Conservation (phyloP, 2,797 vertebrate genomes). For the Chrosomus eos region DNA sequence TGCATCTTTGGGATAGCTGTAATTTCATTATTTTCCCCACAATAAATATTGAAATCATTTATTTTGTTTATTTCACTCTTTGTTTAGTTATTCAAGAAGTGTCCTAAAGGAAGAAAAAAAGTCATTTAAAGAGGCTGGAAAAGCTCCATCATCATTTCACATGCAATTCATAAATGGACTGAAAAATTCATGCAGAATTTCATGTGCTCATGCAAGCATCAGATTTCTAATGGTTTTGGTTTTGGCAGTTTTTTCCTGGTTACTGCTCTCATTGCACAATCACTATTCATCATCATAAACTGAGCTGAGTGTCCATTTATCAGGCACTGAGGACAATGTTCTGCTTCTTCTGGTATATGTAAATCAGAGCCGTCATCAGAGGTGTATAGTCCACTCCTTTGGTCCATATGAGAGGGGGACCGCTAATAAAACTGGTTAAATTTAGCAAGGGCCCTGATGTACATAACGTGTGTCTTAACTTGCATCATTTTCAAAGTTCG, state of each 20-base stretch:
- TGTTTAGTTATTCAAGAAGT: background rate
- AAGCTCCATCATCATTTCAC: constrained; percentile 12
- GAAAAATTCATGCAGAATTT: constrained; percentile 64
- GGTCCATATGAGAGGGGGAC: background rate
- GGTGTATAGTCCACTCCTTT: background rate
- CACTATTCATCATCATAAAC: constrained; percentile 82
- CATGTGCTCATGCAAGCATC: constrained; percentile 64
- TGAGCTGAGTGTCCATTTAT: constrained; percentile 79
- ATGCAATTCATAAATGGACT: constrained; percentile 38
- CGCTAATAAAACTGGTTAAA: background rate
- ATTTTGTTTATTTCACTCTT: background rate
- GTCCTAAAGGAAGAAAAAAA: background rate
- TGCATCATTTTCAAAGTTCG: background rate
- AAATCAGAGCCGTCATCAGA: constrained; percentile 5
- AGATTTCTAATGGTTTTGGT: constrained; percentile 70
- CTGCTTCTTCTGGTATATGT: constrained; percentile 56
- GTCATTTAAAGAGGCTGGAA: background rate
- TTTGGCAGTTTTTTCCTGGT: constrained; percentile 66
- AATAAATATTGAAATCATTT: background rate
- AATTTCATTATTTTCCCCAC: background rate
- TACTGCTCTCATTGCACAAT: constrained; percentile 72
- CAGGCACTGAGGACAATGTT: constrained; percentile 67
- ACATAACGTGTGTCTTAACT: background rate
- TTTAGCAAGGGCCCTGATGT: background rate
- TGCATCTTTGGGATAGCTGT: background rate